Evolutionary conservation across 1,140 invertebrate genomes (phyloP).

Genomic region (Cherax quadricarinatus): DNA sequence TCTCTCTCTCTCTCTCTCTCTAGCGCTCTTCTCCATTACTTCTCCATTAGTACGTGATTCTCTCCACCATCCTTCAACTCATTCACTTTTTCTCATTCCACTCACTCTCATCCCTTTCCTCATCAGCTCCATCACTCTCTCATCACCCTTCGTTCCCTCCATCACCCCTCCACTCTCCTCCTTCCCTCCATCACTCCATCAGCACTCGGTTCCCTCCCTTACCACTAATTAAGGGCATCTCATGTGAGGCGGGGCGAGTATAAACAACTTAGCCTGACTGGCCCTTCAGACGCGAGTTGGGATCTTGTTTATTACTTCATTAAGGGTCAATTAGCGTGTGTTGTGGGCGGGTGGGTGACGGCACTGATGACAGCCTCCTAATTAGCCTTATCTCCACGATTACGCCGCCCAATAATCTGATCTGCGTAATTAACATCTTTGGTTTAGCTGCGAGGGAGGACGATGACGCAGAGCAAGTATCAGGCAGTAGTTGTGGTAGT

Average conservation of each 20-base stretch:
- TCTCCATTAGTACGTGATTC: not conserved
- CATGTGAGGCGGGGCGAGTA: slow-evolving; percentile 40
- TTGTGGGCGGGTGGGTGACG: slow-evolving; percentile 50
- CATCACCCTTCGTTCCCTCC: not conserved
- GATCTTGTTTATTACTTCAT: slow-evolving; percentile 50
- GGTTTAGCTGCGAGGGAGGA: slow-evolving; percentile 35
- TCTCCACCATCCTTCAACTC: not conserved
- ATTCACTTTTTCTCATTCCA: not conserved
- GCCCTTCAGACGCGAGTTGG: slow-evolving; percentile 49
- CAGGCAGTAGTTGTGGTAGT: not conserved
- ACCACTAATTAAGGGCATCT: slow-evolving; percentile 60
- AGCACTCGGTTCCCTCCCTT: not conserved
- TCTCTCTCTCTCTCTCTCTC: not conserved
- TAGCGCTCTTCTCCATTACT: not conserved
- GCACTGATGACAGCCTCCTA: slow-evolving; percentile 47
- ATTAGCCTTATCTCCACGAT: slow-evolving; percentile 61
- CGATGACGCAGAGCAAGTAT: not conserved
- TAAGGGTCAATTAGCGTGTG: slow-evolving; percentile 55
- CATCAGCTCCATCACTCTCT: not conserved
- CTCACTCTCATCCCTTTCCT: not conserved
- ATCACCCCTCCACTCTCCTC: not conserved
- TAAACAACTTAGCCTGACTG: slow-evolving; percentile 46
- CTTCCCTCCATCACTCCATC: no score
- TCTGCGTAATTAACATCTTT: slow-evolving; percentile 63
- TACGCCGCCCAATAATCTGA: slow-evolving; percentile 62